phyloP scores from a whole-genome alignment of 2,888 invertebrate genomes.

The Ochlodes sylvanus region DNA sequence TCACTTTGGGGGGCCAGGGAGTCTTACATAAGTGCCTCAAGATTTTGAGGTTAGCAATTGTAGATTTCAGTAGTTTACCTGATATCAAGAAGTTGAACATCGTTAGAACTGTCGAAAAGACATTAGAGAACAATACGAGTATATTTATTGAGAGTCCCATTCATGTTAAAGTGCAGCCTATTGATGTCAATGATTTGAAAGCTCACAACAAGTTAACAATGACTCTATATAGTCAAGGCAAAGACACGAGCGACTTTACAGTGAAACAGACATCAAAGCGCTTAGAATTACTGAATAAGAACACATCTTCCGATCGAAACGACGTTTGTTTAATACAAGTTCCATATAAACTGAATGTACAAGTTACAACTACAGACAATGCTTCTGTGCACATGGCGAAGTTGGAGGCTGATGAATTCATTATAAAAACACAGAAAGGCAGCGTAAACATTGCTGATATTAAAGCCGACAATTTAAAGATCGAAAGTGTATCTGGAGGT shows the following conservation, averaged over 20 bases:
- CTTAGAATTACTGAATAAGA: conserved; percentile 75
- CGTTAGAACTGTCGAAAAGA: conserved; percentile 79
- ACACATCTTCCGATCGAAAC: conserved; percentile 67
- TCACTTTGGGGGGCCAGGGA: conserved; percentile 65
- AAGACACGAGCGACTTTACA: conserved; percentile 74
- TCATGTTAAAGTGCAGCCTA: conserved; percentile 78
- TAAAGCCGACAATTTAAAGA: conserved; percentile 73
- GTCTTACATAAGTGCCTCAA: conserved; percentile 78
- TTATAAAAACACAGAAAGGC: conserved; percentile 77
- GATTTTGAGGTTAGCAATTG: conserved; percentile 81
- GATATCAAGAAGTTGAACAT: conserved; percentile 76
- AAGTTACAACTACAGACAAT: conserved; percentile 72
- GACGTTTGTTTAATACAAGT: conserved; percentile 79
- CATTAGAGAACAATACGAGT: conserved; percentile 74
- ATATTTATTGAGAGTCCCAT: conserved; percentile 82
- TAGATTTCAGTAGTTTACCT: conserved; percentile 72
- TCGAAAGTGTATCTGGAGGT: conserved; percentile 70
- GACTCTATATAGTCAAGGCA: conserved; percentile 77
- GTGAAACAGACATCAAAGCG: conserved; percentile 79
- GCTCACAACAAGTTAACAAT: conserved; percentile 78
- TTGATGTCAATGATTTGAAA: conserved; percentile 74
- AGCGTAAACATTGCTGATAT: conserved; percentile 64
- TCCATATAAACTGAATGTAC: conserved; percentile 77
- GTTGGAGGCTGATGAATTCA: conserved; percentile 76
- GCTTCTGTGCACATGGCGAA: conserved; percentile 74